Conservation (phyloP, 2,113 vertebrate genomes). For the Ailuropoda melanoleuca region DNA sequence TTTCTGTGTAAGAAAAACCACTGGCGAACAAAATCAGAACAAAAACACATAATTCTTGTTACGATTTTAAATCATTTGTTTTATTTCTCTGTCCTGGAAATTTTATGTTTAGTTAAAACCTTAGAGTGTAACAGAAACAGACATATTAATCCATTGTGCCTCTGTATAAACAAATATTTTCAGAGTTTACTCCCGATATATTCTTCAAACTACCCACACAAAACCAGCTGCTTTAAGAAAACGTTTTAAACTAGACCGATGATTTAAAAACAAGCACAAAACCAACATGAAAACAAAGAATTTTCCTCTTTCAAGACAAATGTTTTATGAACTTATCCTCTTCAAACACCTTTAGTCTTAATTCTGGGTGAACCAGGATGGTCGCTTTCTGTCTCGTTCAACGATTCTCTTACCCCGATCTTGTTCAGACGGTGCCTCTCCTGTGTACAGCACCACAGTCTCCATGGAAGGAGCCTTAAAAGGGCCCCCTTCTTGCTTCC, state of each 20-base stretch:
- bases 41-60: not conserved
- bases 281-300: not conserved
- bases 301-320: not conserved
- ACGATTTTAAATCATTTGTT: not conserved
- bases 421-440: constrained; percentile 85
- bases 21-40: not conserved
- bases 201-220: not conserved
- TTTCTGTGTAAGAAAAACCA: not conserved
- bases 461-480: constrained; percentile 88
- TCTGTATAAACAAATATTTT: not conserved
- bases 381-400: constrained; percentile 91
- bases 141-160: not conserved
- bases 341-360: constrained; percentile 65
- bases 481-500: constrained; percentile 89
- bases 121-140: not conserved
- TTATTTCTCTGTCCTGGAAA: not conserved
- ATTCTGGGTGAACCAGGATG: constrained; percentile 91
- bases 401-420: constrained; percentile 92
- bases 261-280: not conserved
- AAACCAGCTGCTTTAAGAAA: not conserved
- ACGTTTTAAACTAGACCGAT: not conserved
- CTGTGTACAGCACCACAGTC: constrained; percentile 91
- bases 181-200: constrained; percentile 2
- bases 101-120: constrained; percentile 43
- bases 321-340: not conserved